Base-by-base conservation (phyloP, 1,140 invertebrate species). In the Monomorium pharaonis region DNA sequence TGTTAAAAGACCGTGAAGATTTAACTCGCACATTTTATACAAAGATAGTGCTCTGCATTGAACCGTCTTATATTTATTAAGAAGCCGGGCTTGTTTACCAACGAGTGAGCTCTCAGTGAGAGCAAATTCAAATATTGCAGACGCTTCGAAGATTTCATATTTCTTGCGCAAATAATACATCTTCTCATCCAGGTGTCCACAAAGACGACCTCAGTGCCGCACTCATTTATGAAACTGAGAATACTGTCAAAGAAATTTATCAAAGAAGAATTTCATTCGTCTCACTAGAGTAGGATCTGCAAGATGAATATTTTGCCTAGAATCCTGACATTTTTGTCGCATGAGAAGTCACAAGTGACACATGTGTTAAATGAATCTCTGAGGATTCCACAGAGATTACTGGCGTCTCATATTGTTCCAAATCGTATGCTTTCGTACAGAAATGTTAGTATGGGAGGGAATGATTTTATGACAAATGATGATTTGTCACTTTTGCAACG, bases 141-240 rank as follows among this genome's bases (percentile, higher is more conserved):
- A 24, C 2, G 4, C n/a, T 47, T 30, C n/a, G n/a, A 24, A 63
- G 18, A 54, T 37, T 70, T 69, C 54, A 58, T 72, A 58, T 60
- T 14, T 74, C 12, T 7, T 14, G 2, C 14, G 27, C 21, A 74
- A 83, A 70, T 72, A 81, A 72, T 44, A 74, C 24, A 14, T 44
- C 27, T 83, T 83, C 18, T 83, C 67, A 74, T 60, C 70, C 7
- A 88, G 88, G 83, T 86, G 10, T 62, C 47, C 6, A 37, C 60
- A 37, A 63, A 63, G 18, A 37, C 21, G 54, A 75, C 7, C 16
- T 49, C 16, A 7, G 18, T 51, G 30, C n/a, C 37, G 12, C 27
- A 1, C 12, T 62, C 24, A 9, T 42, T 63, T 7, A 70, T 24
- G 10, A 51, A 44, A 2, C 21, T 24, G 3, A 7, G 10, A 21